These are phyloP conservation scores for Odontothrips loti DNA, from an alignment of 2,888 invertebrate species.

Conservation along the genomic window DNA sequence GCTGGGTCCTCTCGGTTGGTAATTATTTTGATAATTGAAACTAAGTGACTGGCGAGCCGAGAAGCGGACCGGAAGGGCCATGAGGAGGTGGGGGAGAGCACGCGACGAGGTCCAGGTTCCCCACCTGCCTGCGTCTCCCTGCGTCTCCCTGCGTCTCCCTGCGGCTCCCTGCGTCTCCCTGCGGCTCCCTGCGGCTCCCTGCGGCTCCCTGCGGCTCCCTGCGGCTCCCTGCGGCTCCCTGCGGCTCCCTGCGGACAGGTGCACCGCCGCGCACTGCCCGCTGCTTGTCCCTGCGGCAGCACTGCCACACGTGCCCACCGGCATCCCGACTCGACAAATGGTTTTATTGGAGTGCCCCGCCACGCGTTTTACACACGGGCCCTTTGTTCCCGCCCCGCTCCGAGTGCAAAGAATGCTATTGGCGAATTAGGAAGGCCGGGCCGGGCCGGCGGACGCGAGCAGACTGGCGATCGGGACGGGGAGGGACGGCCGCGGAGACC, in stretches of 20 bases:
- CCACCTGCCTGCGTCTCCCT: too few relatives aligned
- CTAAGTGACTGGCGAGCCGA: conserved; percentile 7
- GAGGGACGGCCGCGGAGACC: too few relatives aligned
- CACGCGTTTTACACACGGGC: not conserved
- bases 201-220: too few relatives aligned
- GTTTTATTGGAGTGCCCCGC: not conserved
- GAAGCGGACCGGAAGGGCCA: too few relatives aligned
- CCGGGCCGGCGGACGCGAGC: not conserved
- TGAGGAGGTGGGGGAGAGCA: not conserved
- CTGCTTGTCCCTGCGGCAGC: not conserved
- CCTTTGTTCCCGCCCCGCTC: not conserved
- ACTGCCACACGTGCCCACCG: too few relatives aligned
- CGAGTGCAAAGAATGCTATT: conserved; percentile 24
- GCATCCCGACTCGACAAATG: not conserved
- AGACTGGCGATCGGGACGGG: too few relatives aligned
- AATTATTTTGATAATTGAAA: conserved; percentile 23
- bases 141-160: too few relatives aligned
- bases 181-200: too few relatives aligned
- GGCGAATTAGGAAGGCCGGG: not conserved
- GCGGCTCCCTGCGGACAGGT: too few relatives aligned
- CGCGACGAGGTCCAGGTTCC: not conserved
- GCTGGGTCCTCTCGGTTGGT: not conserved
- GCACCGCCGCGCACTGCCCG: too few relatives aligned
- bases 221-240: too few relatives aligned
- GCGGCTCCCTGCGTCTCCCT: not conserved